phyloP scores from a whole-genome alignment of 2,888 invertebrate species.

The Subacronicta megacephala region DNA sequence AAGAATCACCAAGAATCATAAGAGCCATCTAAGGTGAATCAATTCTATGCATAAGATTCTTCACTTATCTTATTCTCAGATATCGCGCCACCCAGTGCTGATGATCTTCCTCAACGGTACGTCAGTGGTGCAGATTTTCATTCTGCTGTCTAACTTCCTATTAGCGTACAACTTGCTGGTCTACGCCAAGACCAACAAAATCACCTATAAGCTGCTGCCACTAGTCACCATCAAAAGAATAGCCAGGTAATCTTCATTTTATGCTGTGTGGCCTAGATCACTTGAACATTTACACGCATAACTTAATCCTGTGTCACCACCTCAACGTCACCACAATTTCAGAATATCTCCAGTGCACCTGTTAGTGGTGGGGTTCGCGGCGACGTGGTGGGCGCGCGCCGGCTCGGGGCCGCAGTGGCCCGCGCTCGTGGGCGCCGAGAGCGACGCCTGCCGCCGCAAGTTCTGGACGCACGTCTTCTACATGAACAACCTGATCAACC shows the following conservation, averaged over 20 bases:
- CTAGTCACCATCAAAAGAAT: constrained; percentile 64
- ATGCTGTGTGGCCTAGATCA: too few species aligned
- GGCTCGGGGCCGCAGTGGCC: constrained; percentile 73
- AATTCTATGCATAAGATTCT: too few species aligned
- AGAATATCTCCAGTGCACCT: constrained; percentile 73
- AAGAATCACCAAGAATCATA: too few species aligned
- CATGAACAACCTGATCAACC: constrained; percentile 70
- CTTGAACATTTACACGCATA: too few species aligned
- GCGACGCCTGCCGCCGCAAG: constrained; percentile 67
- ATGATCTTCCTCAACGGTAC: constrained; percentile 77
- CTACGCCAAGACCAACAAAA: constrained; percentile 54
- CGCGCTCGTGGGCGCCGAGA: constrained; percentile 64
- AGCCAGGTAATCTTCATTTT: constrained; percentile 48
- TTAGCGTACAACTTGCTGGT: constrained; percentile 73
- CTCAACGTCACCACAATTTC: constrained; percentile 12
- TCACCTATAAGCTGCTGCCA: constrained; percentile 63
- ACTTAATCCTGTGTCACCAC: too few species aligned
- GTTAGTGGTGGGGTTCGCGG: constrained; percentile 71
- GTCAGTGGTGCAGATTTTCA: constrained; percentile 72
- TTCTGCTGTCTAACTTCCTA: constrained; percentile 75
- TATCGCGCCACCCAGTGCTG: constrained; percentile 62
- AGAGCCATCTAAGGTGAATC: too few species aligned
- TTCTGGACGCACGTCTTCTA: constrained; percentile 76
- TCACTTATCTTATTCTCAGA: constrained; percentile 45
- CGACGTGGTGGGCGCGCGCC: constrained; percentile 70